Conservation (phyloP, 1,140 invertebrate genomes). For the Triops cancriformis region DNA sequence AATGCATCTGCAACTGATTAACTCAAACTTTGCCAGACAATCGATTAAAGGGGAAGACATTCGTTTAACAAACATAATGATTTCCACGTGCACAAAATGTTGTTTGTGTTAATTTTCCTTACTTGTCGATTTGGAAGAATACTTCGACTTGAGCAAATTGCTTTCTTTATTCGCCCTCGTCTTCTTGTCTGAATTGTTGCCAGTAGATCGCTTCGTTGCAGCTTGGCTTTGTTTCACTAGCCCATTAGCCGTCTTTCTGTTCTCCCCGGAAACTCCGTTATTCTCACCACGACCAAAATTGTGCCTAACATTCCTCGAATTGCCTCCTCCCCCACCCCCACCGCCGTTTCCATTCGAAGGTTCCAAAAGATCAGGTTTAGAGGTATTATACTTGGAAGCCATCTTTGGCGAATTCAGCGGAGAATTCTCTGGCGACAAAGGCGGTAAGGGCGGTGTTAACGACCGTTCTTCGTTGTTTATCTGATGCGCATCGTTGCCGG, state of each 20-base stretch:
- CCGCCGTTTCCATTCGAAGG: constrained; percentile 26
- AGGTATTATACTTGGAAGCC: constrained; percentile 25
- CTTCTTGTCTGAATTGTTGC: constrained; percentile 6
- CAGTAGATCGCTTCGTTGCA: not conserved
- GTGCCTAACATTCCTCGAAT: constrained; percentile 4
- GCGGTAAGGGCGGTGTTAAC: constrained; percentile 64
- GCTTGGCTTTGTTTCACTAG: not conserved
- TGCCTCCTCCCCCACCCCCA: constrained; percentile 17
- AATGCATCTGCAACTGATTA: too few relatives aligned
- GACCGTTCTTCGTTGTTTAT: constrained; percentile 57
- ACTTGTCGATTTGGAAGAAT: constrained; percentile 17
- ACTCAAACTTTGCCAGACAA: too few relatives aligned
- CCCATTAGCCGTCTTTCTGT: not conserved
- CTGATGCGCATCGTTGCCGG: constrained; percentile 44
- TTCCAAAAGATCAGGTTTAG: constrained; percentile 33
- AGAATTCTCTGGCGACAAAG: constrained; percentile 55
- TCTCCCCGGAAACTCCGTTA: not conserved
- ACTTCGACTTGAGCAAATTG: constrained; percentile 7
- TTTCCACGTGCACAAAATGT: too few relatives aligned
- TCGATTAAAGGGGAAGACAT: too few relatives aligned
- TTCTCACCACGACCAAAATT: constrained; percentile 23
- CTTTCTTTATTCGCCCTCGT: constrained; percentile 1
- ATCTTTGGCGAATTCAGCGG: constrained; percentile 34
- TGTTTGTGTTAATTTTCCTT: too few relatives aligned
- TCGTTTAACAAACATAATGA: too few relatives aligned